phyloP scores from a whole-genome alignment of 2,888 invertebrate species.

The Synergus umbraculus region DNA sequence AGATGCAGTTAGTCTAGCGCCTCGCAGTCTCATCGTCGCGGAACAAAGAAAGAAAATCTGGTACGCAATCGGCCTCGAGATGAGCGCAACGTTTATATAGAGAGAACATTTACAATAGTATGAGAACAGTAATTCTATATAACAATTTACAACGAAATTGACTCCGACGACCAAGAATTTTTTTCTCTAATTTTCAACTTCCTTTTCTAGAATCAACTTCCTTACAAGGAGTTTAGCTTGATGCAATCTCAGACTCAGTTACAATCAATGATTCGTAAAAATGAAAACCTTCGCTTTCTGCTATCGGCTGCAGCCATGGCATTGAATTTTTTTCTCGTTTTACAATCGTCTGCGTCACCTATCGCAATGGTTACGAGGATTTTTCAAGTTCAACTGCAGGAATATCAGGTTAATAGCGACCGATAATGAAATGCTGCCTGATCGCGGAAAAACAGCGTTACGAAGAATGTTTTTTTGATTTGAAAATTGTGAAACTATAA shows the following conservation, averaged over 20 bases:
- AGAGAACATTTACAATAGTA: conserved; percentile 3
- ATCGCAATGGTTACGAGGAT: conserved; percentile 40
- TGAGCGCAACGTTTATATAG: background rate
- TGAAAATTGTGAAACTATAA: background rate
- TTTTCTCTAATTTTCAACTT: conserved; percentile 3
- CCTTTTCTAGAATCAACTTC: background rate
- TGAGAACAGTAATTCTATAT: background rate
- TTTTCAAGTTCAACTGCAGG: conserved; percentile 37
- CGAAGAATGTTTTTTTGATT: background rate
- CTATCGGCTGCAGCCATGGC: conserved; percentile 36
- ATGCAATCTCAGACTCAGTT: background rate
- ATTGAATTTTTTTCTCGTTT: conserved; percentile 35
- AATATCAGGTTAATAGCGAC: conserved; percentile 32
- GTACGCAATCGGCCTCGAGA: conserved; percentile 34
- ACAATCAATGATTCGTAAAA: background rate
- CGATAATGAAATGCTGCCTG: conserved; percentile 21
- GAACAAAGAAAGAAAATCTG: conserved; percentile 34
- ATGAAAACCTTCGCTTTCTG: conserved; percentile 31
- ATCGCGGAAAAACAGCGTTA: background rate
- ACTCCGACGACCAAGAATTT: background rate
- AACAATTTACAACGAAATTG: background rate
- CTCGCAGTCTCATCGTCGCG: conserved; percentile 37
- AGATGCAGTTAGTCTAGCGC: conserved; percentile 35
- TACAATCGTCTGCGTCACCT: conserved; percentile 26
- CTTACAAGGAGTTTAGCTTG: background rate